These are phyloP conservation scores for Eustalomyia histrio DNA, from an alignment of 2,888 invertebrate genomes.

Conservation along the genomic window DNA sequence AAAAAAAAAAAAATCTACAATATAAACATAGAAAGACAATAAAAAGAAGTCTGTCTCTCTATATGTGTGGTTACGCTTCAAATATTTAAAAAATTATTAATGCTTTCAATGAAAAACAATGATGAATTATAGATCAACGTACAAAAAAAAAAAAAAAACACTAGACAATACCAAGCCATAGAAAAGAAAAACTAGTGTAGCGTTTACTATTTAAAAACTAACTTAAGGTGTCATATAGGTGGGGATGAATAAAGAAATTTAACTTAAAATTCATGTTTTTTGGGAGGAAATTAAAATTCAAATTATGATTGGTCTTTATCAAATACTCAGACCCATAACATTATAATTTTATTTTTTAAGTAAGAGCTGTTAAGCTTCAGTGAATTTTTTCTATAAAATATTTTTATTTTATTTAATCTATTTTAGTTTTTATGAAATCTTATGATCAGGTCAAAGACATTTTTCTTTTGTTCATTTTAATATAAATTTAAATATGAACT, in stretches of 20 bases:
- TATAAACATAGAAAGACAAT: slow-evolving; percentile 1
- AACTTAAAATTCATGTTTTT: slow-evolving; percentile 9
- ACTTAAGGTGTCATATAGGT: slow-evolving; percentile 53
- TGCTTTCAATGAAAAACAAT: slow-evolving; percentile 50
- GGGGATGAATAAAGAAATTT: slow-evolving; percentile 18
- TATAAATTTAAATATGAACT: slow-evolving; percentile 45
- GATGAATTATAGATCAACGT: slow-evolving; percentile 60
- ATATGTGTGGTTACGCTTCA: slow-evolving; percentile 64
- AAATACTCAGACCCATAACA: slow-evolving; percentile 30
- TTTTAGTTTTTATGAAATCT: slow-evolving; percentile 28
- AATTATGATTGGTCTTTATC: slow-evolving; percentile 62
- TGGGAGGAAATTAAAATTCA: slow-evolving; percentile 39
- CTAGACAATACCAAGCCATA: slow-evolving; percentile 19
- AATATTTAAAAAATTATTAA: slow-evolving; percentile 59
- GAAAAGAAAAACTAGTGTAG: slow-evolving; percentile 46
- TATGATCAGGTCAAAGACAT: slow-evolving; percentile 61
- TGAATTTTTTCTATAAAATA: slow-evolving; percentile 43
- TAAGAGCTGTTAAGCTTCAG: slow-evolving; percentile 50
- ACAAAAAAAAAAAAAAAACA: slow-evolving; percentile 5
- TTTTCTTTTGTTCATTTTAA: slow-evolving; percentile 18
- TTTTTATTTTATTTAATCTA: slow-evolving; percentile 19
- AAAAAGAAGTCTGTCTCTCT: background rate
- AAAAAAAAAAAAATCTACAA: slow-evolving; percentile 30
- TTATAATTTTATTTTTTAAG: slow-evolving; percentile 24
- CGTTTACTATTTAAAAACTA: slow-evolving; percentile 15